Conservation (phyloP, 1,140 invertebrate genomes). For the Listronotus oregonensis region DNA sequence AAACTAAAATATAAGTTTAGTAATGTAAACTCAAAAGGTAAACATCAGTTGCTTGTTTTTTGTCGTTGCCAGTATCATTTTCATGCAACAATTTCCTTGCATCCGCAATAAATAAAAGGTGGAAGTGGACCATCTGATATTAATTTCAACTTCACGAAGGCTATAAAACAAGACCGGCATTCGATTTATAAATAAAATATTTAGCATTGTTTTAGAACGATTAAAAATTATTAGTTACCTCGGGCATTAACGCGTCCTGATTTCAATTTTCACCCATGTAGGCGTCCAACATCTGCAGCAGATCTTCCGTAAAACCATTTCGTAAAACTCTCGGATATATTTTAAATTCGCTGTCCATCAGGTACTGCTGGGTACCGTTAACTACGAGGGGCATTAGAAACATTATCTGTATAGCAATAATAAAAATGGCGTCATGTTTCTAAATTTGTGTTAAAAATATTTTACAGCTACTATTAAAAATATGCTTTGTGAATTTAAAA, state of each 20-base stretch:
- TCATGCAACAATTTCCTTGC: no score
- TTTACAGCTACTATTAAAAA: no score
- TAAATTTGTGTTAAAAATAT: no score
- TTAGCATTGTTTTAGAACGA: slow-evolving; percentile 2
- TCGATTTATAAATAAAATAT: not conserved
- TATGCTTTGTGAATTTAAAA: no score
- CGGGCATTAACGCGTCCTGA: slow-evolving; percentile 1
- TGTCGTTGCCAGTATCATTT: no score
- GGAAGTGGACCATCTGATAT: slow-evolving; percentile 14
- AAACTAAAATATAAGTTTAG: no score
- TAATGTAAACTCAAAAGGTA: no score
- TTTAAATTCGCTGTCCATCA: slow-evolving; percentile 24
- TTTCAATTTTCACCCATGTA: slow-evolving; percentile 10
- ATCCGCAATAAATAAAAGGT: slow-evolving; percentile 5
- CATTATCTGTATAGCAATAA: no score
- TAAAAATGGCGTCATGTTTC: no score
- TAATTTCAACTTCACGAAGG: slow-evolving; percentile 11
- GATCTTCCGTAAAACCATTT: not conserved
- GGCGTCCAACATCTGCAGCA: slow-evolving; percentile 1
- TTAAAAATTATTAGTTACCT: slow-evolving; percentile 1
- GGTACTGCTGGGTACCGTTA: slow-evolving; percentile 22
- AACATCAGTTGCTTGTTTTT: no score
- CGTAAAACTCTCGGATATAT: not conserved
- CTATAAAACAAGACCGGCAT: slow-evolving; percentile 6
- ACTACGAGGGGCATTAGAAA: not conserved